Conservation (phyloP, 2,113 vertebrate species). For the Delphinus delphis region DNA sequence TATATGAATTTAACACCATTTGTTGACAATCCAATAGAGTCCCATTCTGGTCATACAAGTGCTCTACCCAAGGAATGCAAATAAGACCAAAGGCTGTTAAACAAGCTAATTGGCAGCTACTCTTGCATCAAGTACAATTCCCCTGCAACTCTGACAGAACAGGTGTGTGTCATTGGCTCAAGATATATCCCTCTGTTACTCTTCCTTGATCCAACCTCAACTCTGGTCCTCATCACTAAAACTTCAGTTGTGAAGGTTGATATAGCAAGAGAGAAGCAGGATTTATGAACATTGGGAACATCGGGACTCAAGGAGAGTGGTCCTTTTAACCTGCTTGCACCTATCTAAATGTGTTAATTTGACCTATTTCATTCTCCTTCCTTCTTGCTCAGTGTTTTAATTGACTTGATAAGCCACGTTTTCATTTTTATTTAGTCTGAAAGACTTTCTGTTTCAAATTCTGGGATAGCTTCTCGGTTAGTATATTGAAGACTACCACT, state of each 20-base stretch:
- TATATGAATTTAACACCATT: too few species aligned
- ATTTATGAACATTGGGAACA: not conserved
- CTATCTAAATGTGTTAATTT: not conserved
- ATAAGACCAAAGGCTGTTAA: not conserved
- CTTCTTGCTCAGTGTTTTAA: not conserved
- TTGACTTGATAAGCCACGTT: not conserved
- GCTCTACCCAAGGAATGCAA: too few species aligned
- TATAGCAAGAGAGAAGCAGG: not conserved
- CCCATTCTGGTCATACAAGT: too few species aligned
- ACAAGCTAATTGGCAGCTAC: not conserved
- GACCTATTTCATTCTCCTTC: not conserved
- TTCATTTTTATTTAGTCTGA: not conserved
- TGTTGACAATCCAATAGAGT: too few species aligned
- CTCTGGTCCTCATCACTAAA: not conserved
- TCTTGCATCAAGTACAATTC: not conserved
- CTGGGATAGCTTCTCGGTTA: not conserved
- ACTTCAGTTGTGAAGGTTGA: accelerated
- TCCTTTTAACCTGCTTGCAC: not conserved
- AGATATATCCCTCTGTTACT: not conserved
- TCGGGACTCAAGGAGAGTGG: not conserved
- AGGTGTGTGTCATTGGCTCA: not conserved
- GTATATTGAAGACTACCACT: not conserved
- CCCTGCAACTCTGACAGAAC: not conserved
- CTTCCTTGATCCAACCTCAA: not conserved
- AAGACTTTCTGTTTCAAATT: not conserved